Evolutionary conservation across 2,113 vertebrate genomes (phyloP), one percentile per base, ranked within the genome.

Genomic region (Pseudopodoces humilis): DNA sequence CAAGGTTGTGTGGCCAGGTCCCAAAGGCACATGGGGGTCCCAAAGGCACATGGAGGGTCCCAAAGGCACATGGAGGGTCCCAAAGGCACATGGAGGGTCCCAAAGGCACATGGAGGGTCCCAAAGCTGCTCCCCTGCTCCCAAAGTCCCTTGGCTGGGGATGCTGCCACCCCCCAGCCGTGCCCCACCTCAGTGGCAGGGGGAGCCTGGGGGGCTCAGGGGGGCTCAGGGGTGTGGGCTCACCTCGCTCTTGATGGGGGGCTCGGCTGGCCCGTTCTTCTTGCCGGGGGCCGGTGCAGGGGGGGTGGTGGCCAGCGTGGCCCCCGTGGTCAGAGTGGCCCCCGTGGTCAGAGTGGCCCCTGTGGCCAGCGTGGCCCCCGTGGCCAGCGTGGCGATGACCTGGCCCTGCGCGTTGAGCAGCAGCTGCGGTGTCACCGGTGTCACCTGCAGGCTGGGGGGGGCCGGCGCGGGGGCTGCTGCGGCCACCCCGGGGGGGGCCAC

Each of bases 391-490:
- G 99, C 99, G 8, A 99, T 99, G 94, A 99, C 98, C 96, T 99
- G 99, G 65, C 99, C 99, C 96, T 99, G 99, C 74, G 98, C 97
- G 60, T 99, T 99, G 86, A 99, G 84, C 82, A 99, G 95, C 95
- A 99, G 97, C 97, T 99, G 99, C 0, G 99, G 99, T 2, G 99
- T 97, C 92, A 99, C 98, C 1, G 99, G 97, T 95, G 99, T 99
- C 13, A 99, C 96, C 97, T 99, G 99, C 63, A 99, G 97, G 83
- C 98, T 98, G 86, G 98, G 99, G 9, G 72, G 19, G 35, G 99
- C 97, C 1, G 98, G 86, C 25, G 97, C 95, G 2, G 98, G 62
- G 97, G 97, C 21, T 94, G 97, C 92, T 62, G 97, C 74, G 0
- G 97, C 88, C 98, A 99, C 52, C 83, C 96, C 97, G 15, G 98